Evolutionary conservation across 2,888 invertebrate species (phyloP), one percentile per base, ranked within the genome.

Genomic region (Ophion costatus): DNA sequence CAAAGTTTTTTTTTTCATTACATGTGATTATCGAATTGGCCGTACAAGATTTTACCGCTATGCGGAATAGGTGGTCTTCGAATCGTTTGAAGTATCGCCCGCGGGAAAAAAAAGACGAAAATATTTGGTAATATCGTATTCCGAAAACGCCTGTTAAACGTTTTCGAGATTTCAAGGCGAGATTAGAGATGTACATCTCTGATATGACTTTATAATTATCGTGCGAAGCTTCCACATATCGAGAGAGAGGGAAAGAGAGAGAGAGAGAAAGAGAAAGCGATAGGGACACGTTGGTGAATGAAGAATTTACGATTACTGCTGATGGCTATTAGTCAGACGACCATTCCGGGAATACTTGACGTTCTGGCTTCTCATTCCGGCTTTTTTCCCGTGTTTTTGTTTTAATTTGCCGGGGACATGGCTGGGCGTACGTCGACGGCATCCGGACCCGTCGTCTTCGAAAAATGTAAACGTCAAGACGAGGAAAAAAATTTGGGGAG

Each of bases 301-400:
- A 79, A 82, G 79, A 85, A 85, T 85, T 82, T 79, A 71, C 79
- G 76, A 82, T 80, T 80, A 80, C 75, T 61, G 80, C 75, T 78
- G 67, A 73, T 77, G 76, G 38, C 82, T 85, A 85, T 85, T 85
- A 85, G 85, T 85, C 82, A 80, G 80, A 85, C 74, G 73, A 82
- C 85, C 85, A 85, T 85, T 85, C 85, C 85, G 33, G 82, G 82
- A 85, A 85, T 85, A 82, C 77, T 85, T 80, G 51, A 66, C 76
- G 67, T 80, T 82, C 66, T 81, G 66, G 51, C 78, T 70, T 56
- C 64, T 70, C 33, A 59, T 59, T 24, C 11, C n/a, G 29, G 29
- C 38, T 61, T 70, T 81, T 75, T 56, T 70, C 64, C 6, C 42
- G 74, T 45, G 33, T 70, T 69, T 61, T 57, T 59, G n/a, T 74